Conservation (phyloP, 2,113 vertebrate species). For the Macroglossus sobrinus region DNA sequence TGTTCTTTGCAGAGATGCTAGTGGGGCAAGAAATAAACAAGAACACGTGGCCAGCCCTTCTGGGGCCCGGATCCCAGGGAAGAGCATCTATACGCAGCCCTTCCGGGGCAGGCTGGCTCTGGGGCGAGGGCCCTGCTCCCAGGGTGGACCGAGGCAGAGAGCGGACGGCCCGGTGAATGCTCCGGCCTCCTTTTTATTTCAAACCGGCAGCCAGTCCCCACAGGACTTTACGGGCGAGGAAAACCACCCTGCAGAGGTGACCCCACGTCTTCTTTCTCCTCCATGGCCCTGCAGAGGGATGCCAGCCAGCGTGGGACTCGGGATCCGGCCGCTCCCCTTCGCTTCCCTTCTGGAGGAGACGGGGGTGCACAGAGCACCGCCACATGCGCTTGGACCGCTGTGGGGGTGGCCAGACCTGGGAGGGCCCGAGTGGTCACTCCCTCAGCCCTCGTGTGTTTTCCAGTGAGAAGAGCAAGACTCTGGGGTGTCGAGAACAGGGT, state of each 20-base stretch:
- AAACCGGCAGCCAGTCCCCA: neutral
- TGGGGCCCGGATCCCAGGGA: neutral
- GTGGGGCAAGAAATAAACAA: neutral
- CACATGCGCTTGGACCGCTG: neutral
- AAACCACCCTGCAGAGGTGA: neutral
- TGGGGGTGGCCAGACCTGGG: neutral
- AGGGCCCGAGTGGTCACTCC: neutral
- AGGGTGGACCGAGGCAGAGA: neutral
- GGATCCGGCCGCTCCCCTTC: neutral
- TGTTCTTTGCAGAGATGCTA: neutral
- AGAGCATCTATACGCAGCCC: neutral
- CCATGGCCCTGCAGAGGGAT: rapidly evolving
- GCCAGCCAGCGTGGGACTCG: rapidly evolving
- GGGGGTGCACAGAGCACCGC: neutral
- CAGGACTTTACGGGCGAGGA: neutral
- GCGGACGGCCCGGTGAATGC: neutral
- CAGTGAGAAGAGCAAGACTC: neutral
- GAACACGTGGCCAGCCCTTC: neutral
- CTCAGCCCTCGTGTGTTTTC: neutral
- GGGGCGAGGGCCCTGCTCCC: neutral
- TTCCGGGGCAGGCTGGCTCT: neutral
- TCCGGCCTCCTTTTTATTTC: neutral
- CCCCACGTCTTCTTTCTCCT: neutral
- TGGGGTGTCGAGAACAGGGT: too few relatives aligned
- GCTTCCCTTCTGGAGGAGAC: neutral